Conservation (phyloP, 2,113 vertebrate genomes). For the Nothoprocta pentlandii region DNA sequence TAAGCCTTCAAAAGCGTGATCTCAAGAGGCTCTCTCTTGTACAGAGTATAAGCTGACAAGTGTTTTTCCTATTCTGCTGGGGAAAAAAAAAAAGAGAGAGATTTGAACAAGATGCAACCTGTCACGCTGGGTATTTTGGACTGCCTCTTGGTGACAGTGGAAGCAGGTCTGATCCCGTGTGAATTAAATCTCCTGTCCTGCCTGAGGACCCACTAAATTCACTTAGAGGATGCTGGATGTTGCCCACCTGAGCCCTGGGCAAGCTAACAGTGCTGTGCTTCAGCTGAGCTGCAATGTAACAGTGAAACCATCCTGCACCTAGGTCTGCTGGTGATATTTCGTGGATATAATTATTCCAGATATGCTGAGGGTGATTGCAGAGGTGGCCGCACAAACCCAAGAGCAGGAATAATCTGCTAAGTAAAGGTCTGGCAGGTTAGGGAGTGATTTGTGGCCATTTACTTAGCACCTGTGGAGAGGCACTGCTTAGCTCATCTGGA, state of each 20-base stretch:
- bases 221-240: not conserved
- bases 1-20: not conserved
- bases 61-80: not conserved
- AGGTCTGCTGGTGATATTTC: not conserved
- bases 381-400: constrained; percentile 3
- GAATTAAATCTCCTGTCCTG: not conserved
- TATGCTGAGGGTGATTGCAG: constrained; percentile 17
- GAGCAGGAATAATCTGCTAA: constrained; percentile 27
- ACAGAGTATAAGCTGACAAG: not conserved
- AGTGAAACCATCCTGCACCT: not conserved
- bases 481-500: constrained; percentile 55
- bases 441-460: constrained; percentile 56
- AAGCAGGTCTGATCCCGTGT: not conserved
- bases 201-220: not conserved
- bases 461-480: constrained; percentile 1
- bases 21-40: not conserved
- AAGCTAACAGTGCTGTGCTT: not conserved
- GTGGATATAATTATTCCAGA: constrained; percentile 16
- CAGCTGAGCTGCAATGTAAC: constrained; percentile 16
- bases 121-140: not conserved
- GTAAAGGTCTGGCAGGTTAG: not conserved
- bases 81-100: not conserved
- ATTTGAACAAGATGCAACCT: not conserved
- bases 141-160: not conserved
- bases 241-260: not conserved